A percentile compares a stretch with the other conserved stretches of the same genome.
Conservation (phyloP, 2,888 invertebrate species). For the Lomographa bimaculata region DNA sequence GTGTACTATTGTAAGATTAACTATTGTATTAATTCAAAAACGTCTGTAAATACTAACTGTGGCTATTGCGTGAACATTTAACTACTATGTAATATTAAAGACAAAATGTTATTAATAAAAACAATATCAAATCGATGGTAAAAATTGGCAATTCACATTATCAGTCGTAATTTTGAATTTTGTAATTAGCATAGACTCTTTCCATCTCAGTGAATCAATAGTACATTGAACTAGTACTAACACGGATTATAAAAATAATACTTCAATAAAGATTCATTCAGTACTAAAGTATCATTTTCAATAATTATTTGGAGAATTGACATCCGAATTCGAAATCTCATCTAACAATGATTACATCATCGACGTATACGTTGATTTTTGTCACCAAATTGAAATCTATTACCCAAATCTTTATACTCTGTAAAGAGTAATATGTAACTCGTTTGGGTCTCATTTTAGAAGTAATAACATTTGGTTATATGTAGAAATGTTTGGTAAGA, state of each 20-base stretch:
- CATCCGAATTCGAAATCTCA: conserved; percentile 18
- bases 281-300: conserved; percentile 4
- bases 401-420: conserved; percentile 7
- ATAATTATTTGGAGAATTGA: conserved; percentile 23
- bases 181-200: conserved; percentile 5
- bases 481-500: no score
- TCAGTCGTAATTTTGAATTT: conserved; percentile 31
- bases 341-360: conserved; percentile 26
- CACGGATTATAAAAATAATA: not conserved
- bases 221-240: no score
- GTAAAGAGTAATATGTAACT: conserved; percentile 6
- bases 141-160: conserved; percentile 28
- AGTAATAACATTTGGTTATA: no score
- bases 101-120: conserved; percentile 29
- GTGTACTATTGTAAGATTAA: conserved; percentile 27
- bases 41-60: conserved; percentile 28
- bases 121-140: conserved; percentile 31
- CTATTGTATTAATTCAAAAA: conserved; percentile 35
- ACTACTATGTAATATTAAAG: conserved; percentile 28
- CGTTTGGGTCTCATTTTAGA: conserved; percentile 42
- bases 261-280: not conserved
- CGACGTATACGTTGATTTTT: conserved; percentile 16
- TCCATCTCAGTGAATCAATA: not conserved
- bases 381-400: conserved; percentile 11
- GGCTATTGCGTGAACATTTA: conserved; percentile 32